Conservation (phyloP, 2,113 vertebrate species). For the Oreochromis aureus region DNA sequence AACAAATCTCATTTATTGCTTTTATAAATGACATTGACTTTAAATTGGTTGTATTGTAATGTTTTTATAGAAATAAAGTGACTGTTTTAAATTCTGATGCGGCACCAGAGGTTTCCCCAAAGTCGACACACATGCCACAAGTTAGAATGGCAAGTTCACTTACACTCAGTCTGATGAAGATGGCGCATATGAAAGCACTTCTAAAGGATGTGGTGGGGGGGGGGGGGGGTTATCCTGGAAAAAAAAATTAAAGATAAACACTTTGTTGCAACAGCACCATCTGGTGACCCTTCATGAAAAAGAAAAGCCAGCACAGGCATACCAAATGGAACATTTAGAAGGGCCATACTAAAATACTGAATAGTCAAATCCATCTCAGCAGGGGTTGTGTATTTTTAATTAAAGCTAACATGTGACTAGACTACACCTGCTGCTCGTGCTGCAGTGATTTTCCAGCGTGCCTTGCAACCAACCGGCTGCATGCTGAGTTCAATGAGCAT, state of each 20-base stretch:
- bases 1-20: not conserved
- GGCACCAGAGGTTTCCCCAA: not conserved
- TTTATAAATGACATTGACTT: not conserved
- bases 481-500: not conserved
- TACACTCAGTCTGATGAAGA: not conserved
- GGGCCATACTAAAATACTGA: not conserved
- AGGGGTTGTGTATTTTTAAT: not conserved
- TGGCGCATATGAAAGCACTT: not conserved
- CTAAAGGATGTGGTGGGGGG: not conserved
- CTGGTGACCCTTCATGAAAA: not conserved
- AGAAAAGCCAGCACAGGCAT: not conserved
- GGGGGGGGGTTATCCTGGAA: not conserved
- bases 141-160: not conserved
- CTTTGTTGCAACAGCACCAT: not conserved
- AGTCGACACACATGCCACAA: not conserved
- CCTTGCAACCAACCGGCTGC: constrained; percentile 21
- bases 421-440: not conserved
- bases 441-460: constrained; percentile 19
- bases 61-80: not conserved
- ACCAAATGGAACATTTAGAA: not conserved
- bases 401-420: not conserved
- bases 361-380: not conserved
- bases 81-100: not conserved
- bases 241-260: not conserved
- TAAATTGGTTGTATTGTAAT: not conserved